phyloP scores from a whole-genome alignment of 1,140 invertebrate genomes.

The Sycophaga agraensis region DNA sequence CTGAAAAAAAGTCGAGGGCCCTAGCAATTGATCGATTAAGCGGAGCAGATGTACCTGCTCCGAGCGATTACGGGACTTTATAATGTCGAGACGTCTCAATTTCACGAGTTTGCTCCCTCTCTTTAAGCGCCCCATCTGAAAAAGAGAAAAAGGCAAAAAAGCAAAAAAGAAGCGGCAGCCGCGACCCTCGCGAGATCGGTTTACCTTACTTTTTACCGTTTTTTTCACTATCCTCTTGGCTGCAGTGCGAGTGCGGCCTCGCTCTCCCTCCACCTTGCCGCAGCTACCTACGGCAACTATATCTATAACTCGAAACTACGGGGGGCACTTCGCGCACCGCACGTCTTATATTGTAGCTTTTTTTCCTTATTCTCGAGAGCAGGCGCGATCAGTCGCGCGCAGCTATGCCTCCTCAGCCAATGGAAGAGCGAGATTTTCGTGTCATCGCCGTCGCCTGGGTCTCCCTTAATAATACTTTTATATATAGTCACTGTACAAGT shows the following conservation, averaged over 20 bases:
- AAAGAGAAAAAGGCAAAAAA: background rate
- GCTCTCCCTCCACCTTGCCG: conserved; percentile 26
- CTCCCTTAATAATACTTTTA: too few relatives aligned
- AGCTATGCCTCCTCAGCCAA: background rate
- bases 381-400: background rate
- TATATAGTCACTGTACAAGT: too few relatives aligned
- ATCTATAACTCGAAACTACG: too few relatives aligned
- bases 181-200: conserved; percentile 11
- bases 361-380: conserved; percentile 21
- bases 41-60: conserved; percentile 53
- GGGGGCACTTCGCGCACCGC: conserved; percentile 1
- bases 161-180: conserved; percentile 35
- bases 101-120: conserved; percentile 45
- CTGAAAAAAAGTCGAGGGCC: conserved; percentile 30
- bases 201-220: conserved; percentile 33
- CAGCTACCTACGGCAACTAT: too few relatives aligned
- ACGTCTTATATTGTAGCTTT: background rate
- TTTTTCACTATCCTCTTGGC: conserved; percentile 35
- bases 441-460: background rate
- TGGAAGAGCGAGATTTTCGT: background rate
- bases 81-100: conserved; percentile 55
- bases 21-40: conserved; percentile 34
- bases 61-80: conserved; percentile 52
- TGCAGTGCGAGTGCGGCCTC: too few relatives aligned
- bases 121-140: background rate